phyloP scores from a whole-genome alignment of 2,888 invertebrate genomes.

The Periphyllus acericola region DNA sequence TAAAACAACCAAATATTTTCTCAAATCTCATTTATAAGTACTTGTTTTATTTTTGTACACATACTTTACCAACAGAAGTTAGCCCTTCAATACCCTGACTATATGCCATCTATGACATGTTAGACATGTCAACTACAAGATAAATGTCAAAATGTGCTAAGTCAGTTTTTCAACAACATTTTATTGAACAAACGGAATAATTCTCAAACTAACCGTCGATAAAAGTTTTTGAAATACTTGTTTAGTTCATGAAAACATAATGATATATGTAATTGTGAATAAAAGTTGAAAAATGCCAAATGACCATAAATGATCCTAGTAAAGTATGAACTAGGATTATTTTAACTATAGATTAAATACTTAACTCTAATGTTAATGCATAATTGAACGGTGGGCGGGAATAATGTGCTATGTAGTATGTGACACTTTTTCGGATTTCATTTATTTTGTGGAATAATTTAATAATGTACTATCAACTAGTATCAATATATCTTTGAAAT shows the following conservation, averaged over 20 bases:
- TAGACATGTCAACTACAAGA: not conserved
- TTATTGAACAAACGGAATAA: not conserved
- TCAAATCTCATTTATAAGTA: not conserved
- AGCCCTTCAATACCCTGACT: not conserved
- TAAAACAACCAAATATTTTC: not conserved
- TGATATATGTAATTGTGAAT: not conserved
- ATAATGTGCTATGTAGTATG: too few species aligned
- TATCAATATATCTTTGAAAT: too few species aligned
- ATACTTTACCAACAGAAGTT: conserved; percentile 15
- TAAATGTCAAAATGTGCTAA: not conserved
- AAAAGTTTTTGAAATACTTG: not conserved
- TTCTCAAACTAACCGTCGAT: not conserved
- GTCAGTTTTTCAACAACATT: not conserved
- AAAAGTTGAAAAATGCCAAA: not conserved
- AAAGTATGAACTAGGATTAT: not conserved
- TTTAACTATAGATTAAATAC: conserved; percentile 12
- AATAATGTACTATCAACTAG: too few species aligned
- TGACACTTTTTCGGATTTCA: too few species aligned
- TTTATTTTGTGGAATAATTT: too few species aligned
- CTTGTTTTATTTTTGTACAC: conserved; percentile 40
- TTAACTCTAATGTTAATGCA: conserved; percentile 3
- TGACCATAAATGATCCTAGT: not conserved
- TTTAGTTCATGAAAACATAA: not conserved
- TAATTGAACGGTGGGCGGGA: too few species aligned
- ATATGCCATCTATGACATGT: not conserved